Conservation (phyloP, 64 coral and sea anemone species). For the Cladopsammia gracilis region DNA sequence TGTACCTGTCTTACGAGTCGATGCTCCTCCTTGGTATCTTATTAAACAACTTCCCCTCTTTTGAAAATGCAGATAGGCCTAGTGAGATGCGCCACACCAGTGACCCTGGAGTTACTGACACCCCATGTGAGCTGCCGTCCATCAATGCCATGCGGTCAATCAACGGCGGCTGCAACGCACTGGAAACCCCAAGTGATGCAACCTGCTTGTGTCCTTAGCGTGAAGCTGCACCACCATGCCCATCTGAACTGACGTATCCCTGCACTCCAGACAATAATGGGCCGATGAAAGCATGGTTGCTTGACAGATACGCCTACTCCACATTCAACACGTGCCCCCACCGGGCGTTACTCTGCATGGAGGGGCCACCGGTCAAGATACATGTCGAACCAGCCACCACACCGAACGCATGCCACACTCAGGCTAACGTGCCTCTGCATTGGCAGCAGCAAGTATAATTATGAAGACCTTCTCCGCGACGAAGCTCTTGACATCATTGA, state of each 20-base stretch:
- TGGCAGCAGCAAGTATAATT: constrained; percentile 30
- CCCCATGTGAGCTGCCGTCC: too few species aligned
- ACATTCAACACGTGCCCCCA: constrained; percentile 76
- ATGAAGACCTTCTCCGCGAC: too few species aligned
- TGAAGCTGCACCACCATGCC: too few species aligned
- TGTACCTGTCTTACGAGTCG: constrained; percentile 66
- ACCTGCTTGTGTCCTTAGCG: too few species aligned
- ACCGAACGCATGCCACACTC: constrained; percentile 72
- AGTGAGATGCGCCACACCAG: too few species aligned
- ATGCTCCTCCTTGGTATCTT: constrained; percentile 48
- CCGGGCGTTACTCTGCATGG: constrained; percentile 49
- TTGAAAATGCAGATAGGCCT: neutral
- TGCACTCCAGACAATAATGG: too few species aligned
- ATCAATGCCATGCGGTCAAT: too few species aligned
- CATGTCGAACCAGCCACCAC: constrained; percentile 55
- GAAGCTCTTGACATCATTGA: constrained; percentile 49
- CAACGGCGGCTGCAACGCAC: too few species aligned
- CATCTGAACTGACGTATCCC: too few species aligned
- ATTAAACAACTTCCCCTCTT: neutral
- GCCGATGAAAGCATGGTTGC: neutral
- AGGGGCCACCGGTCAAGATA: constrained; percentile 66
- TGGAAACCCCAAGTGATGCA: too few species aligned
- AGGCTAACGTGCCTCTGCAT: constrained; percentile 11
- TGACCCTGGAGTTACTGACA: too few species aligned
- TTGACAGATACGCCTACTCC: constrained; percentile 66